phyloP scores from a whole-genome alignment of 2,888 invertebrate species.

The Embidobia sp. region DNA sequence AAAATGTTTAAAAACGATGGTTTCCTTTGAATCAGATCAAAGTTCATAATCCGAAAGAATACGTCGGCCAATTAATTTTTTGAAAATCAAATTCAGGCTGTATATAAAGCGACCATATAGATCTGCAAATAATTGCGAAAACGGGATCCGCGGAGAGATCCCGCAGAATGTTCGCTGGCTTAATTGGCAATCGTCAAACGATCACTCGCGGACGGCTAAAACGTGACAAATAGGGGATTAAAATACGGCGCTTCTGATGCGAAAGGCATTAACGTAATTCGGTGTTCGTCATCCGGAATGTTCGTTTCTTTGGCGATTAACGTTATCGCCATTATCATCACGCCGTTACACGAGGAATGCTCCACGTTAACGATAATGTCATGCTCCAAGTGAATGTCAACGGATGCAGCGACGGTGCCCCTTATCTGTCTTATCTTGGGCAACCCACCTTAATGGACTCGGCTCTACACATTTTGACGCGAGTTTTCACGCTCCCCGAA shows the following conservation, averaged over 20 bases:
- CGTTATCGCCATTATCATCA: slow-evolving; percentile 68
- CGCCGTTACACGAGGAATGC: slow-evolving; percentile 64
- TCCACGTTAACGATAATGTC: slow-evolving; percentile 71
- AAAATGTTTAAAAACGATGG: too few relatives aligned
- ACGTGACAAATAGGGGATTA: slow-evolving; percentile 33
- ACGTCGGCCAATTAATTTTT: too few relatives aligned
- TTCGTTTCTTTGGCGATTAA: slow-evolving; percentile 50
- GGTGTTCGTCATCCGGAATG: slow-evolving; percentile 35
- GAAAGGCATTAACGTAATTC: slow-evolving; percentile 28
- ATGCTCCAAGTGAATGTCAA: slow-evolving; percentile 64
- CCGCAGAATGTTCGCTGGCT: too few relatives aligned
- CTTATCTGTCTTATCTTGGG: slow-evolving; percentile 67
- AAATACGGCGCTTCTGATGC: slow-evolving; percentile 25
- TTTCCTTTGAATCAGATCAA: too few relatives aligned
- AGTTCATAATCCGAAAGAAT: too few relatives aligned
- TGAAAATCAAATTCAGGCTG: too few relatives aligned
- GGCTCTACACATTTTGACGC: slow-evolving; percentile 53
- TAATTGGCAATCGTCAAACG: slow-evolving; percentile 4
- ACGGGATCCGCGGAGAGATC: too few relatives aligned
- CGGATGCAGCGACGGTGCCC: slow-evolving; percentile 56
- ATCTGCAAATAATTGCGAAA: too few relatives aligned
- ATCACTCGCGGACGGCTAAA: background rate
- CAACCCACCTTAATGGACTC: slow-evolving; percentile 67
- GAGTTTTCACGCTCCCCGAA: slow-evolving; percentile 36
- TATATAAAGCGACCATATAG: too few relatives aligned